Conservation (phyloP, 2,888 invertebrate genomes). For the Oasisia sp. region DNA sequence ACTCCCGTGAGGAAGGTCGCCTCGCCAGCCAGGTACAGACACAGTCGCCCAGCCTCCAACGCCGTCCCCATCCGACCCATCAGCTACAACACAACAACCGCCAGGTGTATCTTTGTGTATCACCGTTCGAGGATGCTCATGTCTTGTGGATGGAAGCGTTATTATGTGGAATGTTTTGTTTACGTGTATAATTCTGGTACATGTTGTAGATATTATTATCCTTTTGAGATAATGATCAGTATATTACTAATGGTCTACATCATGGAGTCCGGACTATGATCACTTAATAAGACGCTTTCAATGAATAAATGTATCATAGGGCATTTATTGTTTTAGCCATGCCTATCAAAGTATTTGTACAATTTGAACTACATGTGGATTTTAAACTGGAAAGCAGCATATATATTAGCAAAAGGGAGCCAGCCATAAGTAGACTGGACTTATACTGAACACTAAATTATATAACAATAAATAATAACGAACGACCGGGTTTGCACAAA, state of each 20-base stretch:
- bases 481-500: not conserved
- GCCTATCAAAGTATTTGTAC: not conserved
- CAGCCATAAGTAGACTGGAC: not conserved
- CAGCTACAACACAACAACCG: slow-evolving; percentile 44
- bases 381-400: not conserved
- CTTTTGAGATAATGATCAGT: too few species aligned
- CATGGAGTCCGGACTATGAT: not conserved
- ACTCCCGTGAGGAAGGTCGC: slow-evolving; percentile 64
- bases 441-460: not conserved
- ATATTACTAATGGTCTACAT: not conserved
- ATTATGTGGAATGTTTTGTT: too few species aligned
- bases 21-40: slow-evolving; percentile 62
- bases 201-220: too few species aligned
- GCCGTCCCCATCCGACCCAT: slow-evolving; percentile 61
- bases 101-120: not conserved
- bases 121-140: not conserved
- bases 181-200: too few species aligned
- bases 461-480: too few species aligned
- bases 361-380: not conserved
- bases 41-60: slow-evolving; percentile 59
- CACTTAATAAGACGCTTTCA: not conserved
- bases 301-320: not conserved
- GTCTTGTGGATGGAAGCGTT: not conserved
- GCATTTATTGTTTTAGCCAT: not conserved
- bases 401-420: not conserved